Base-by-base conservation (phyloP, 2,888 invertebrate species). In the Xiphydria camelus region DNA sequence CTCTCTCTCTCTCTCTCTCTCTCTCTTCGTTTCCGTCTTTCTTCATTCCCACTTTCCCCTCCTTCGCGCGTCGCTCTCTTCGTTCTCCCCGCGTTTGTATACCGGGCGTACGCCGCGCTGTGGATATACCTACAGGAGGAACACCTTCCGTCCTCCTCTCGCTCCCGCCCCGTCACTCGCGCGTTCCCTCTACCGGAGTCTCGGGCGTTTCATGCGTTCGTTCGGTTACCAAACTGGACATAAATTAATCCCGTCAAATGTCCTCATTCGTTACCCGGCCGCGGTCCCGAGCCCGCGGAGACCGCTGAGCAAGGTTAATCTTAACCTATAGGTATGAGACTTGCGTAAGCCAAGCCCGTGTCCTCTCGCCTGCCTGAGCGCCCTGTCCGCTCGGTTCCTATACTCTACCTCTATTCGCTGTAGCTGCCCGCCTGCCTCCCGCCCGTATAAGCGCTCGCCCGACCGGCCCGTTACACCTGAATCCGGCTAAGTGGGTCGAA, bases 231-330 rank as follows among this genome's bases (percentile, higher is more conserved):
- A 70, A 70, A 70, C 65, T 65, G 62, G 61, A 66, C 71, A 70
- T 71, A 71, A 71, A 72, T 72, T 72, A 71, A 72, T 72, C 65
- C 70, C 69, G 66, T 71, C 67, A 67, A 72, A 69, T 62, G 68
- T 71, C 70, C 68, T 67, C 68, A 64, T 70, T 70, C 68, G 69
- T 71, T 67, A 68, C 51, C 43, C 51, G 45, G 49, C 58, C 45
- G 53, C 41, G 51, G 42, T 42, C 40, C 21, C 37, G 38, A 43
- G 44, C 42, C 33, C 49, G 34, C 48, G 41, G 53, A 45, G 55
- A 52, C 53, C 55, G 64, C 64, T 66, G 64, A 70, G 70, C 68
- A 67, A 71, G 67, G 70, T 70, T 72, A 70, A 70, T 71, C 70
- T 71, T 64, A 66, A 71, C 66, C 66, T 70, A 68, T 66, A 62